Evolutionary conservation across 2,888 invertebrate species (phyloP), one percentile per base, ranked within the genome.

Genomic region (Drosophila fulvimacula): DNA sequence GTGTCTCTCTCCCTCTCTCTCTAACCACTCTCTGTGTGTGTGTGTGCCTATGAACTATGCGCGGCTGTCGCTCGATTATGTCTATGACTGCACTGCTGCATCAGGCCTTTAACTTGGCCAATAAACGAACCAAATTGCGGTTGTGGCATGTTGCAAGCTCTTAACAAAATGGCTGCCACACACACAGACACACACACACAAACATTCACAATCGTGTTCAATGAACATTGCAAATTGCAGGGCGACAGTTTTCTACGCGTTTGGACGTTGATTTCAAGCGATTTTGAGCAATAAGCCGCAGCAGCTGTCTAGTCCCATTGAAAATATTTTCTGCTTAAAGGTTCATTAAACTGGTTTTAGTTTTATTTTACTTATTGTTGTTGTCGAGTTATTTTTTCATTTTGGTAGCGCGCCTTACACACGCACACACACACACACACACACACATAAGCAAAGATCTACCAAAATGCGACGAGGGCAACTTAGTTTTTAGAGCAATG

Each of bases 311-410:
- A 69, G 74, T 74, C 57, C 69, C 73, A 73, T 73, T 76, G 77
- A 69, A 81, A 73, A 81, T 88, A 81, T 77, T 38, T 74, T 87
- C 58, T 79, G 73, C 69, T 86, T 81, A 86, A 84, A 86, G 85
- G 90, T 91, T 91, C 89, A 90, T 88, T 89, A 90, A 91, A 91
- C 91, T 90, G 91, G 91, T 91, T 91, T 91, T 86, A 65, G 65
- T 65, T 65, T 46, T 52, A 41, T 65, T 65, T 65, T 32, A 27
- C 52, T 66, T 59, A 49, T 39, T 51, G 19, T 34, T 51, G 34
- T 38, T 34, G 51, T 51, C 41, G 41, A 41, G 19, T 41, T 19
- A 15, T 46, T 21, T 36, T 38, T 52, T 60, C 19, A 42, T 41
- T 55, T 42, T 65, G 55, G 57, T 59, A 78, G 63, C 64, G 77